Evolutionary conservation across 2,888 invertebrate genomes (phyloP), one percentile per base, ranked within the genome.

Genomic region (Papilio gigon): DNA sequence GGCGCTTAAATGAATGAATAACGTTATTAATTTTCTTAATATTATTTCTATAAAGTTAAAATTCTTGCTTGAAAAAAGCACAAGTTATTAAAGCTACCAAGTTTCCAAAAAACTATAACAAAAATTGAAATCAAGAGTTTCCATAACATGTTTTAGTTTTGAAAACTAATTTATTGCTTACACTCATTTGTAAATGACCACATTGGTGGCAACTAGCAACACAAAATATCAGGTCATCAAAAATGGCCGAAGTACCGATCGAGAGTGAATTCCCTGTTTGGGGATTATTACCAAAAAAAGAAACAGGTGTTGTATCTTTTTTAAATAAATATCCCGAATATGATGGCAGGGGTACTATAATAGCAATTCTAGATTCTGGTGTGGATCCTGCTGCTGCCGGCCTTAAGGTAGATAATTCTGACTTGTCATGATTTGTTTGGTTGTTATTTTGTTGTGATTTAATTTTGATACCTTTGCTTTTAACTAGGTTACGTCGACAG

Each of bases 341-440:
- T 84, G 98, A 99, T 93, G 99, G 99, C 47, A 94, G 97, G 80
- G 96, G 95, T 78, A 95, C 97, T 64, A 93, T 96, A 74, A 98
- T 99, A 84, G 99, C 98, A 53, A 97, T 99, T 84, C 95, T 99
- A 78, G 99, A 99, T 92, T 98, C 99, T 3, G 99, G 99, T 9
- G 97, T 99, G 66, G 99, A 99, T 93, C 99, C 99, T 27, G 97
- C 97, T 59, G 98, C 98, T 9, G 95, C 96, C 73, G 99, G 99
- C 72, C 93, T 99, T 77, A 95, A 97, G 95, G 99, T 97, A 93
- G 84, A 81, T 86, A 88, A 84, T 78, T 68, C 22, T 88, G 89
- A 84, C 88, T 86, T 84, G 90, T 92, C 90, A 92, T 80, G 86
- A 81, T 87, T 85, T 85, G 80, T 85, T 87, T 85, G 76, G 80